phyloP scores from a whole-genome alignment of 1,140 invertebrate genomes.

The Trinorchestia longiramus region DNA sequence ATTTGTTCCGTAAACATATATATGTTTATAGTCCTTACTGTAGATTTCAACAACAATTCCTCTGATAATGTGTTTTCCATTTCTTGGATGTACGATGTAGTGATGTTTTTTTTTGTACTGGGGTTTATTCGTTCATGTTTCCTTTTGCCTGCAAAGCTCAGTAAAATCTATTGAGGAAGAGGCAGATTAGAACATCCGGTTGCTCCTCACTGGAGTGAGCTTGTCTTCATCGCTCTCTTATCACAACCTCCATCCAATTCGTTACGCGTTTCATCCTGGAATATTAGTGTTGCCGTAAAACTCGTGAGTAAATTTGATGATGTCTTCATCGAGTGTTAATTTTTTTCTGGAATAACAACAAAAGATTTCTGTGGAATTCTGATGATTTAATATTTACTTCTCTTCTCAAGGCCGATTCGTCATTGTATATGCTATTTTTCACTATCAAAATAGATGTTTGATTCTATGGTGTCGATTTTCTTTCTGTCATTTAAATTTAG shows the following conservation, averaged over 20 bases:
- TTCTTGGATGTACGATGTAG: neutral
- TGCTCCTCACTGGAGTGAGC: neutral
- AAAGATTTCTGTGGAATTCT: neutral
- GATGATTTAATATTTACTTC: neutral
- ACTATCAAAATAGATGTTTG: neutral
- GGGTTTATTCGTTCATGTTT: neutral
- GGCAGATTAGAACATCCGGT: neutral
- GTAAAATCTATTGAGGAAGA: constrained; percentile 22
- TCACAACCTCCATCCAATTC: neutral
- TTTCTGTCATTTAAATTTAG: neutral
- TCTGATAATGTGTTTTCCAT: neutral
- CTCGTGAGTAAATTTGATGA: neutral
- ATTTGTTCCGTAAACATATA: neutral
- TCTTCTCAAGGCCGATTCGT: neutral
- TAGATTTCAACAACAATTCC: neutral
- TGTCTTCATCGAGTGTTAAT: neutral
- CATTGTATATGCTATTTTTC: neutral
- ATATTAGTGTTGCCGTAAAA: neutral
- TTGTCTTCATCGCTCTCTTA: neutral
- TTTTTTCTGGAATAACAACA: neutral
- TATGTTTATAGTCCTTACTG: neutral
- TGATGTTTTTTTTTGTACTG: neutral
- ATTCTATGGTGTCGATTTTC: neutral
- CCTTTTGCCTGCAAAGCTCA: neutral
- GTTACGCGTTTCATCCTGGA: neutral